Percentiles rank a stretch among this genome's conserved stretches.
Conservation (phyloP, 2,888 invertebrate genomes). For the Synanthedon formicaeformis region DNA sequence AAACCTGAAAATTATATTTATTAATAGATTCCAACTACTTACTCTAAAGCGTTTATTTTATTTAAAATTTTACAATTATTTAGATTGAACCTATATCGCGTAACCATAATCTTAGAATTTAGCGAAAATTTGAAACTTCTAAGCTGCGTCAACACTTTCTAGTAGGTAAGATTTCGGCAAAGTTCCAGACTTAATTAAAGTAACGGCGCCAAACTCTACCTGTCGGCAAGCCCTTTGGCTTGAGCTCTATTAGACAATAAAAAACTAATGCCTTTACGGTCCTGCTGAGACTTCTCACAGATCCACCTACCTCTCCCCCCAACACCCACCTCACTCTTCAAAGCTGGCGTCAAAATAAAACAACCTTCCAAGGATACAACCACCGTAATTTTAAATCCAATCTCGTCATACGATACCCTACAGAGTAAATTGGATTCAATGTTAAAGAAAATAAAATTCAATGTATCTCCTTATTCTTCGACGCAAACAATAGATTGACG, state of each 20-base stretch:
- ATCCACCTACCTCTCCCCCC: conserved; percentile 25
- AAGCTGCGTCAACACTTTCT: no score
- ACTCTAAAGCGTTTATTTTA: no score
- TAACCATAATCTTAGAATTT: no score
- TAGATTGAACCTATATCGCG: no score
- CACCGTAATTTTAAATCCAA: conserved; percentile 54
- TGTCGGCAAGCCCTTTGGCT: conserved; percentile 57
- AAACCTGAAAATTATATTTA: no score
- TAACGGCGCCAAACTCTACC: conserved; percentile 61
- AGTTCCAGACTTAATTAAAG: conserved; percentile 57
- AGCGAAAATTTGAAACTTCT: no score
- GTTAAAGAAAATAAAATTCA: conserved; percentile 14
- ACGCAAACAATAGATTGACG: neutral
- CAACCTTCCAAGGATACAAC: conserved; percentile 69
- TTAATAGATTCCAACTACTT: no score
- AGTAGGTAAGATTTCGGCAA: conserved; percentile 19
- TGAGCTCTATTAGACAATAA: conserved; percentile 64
- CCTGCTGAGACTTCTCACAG: conserved; percentile 61
- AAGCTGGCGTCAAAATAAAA: conserved; percentile 45
- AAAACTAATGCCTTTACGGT: conserved; percentile 60
- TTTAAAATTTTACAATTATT: no score
- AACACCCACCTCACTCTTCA: conserved; percentile 8
- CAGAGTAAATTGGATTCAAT: conserved; percentile 28
- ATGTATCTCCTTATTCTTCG: conserved; percentile 12
- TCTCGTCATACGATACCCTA: conserved; percentile 17